A percentile compares a stretch with the other conserved stretches of the same genome.
phyloP scores from a whole-genome alignment of 2,888 invertebrate species.

The Pediacus dermestoides region DNA sequence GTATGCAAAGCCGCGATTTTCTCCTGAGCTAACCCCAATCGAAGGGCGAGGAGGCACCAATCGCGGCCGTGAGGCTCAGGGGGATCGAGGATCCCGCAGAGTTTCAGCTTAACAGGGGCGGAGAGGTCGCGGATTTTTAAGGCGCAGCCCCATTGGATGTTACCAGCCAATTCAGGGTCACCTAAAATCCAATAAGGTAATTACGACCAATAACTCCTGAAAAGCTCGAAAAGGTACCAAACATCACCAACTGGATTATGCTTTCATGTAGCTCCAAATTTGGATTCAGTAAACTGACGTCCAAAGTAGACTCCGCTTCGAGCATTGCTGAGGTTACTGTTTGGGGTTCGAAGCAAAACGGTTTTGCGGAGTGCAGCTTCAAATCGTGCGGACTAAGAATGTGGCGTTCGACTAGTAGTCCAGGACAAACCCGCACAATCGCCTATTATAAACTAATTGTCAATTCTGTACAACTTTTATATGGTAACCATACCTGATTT shows the following conservation, averaged over 20 bases:
- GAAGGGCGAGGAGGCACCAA: constrained; percentile 72
- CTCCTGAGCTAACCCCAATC: constrained; percentile 55
- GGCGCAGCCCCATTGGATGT: constrained; percentile 54
- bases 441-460: too few relatives aligned
- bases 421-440: constrained; percentile 63
- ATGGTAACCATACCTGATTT: constrained; percentile 53
- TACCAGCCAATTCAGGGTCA: constrained; percentile 40
- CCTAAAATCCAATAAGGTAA: constrained; percentile 30
- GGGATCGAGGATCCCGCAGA: constrained; percentile 68
- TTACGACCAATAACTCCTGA: background rate
- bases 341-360: constrained; percentile 48
- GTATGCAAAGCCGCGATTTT: constrained; percentile 47
- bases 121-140: constrained; percentile 59
- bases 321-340: constrained; percentile 46
- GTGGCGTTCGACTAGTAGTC: constrained; percentile 62
- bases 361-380: constrained; percentile 45
- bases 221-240: too few relatives aligned
- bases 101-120: constrained; percentile 56
- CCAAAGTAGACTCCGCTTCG: constrained; percentile 48
- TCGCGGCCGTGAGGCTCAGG: constrained; percentile 70
- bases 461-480: too few relatives aligned
- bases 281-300: constrained; percentile 49
- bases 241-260: constrained; percentile 57
- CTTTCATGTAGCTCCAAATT: constrained; percentile 54
- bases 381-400: constrained; percentile 62